Base-by-base conservation (phyloP, 2,797 vertebrate species). In the Pipistrellus kuhlii region DNA sequence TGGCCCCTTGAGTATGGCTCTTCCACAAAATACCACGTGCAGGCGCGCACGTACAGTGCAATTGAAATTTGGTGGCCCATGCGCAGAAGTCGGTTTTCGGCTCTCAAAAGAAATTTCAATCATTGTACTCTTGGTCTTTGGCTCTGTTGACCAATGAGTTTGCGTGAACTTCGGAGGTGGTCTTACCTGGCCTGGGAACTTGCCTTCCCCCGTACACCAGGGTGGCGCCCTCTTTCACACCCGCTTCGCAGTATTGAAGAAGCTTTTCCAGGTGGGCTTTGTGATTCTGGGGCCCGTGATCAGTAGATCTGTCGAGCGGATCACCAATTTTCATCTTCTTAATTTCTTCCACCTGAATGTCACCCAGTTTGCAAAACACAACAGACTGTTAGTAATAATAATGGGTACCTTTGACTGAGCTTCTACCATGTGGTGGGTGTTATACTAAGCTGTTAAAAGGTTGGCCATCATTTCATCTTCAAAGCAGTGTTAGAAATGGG, bases 241-340 rank as follows among this genome's bases (percentile, higher is more conserved):
- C 99, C 0, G 97, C 95, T 91, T 99, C 99, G 66, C 99, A 99
- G 96, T 99, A 99, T 51, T 99, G 99, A 96, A 99, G 96, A 96
- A 99, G 98, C 95, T 99, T 99, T 97, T 99, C 99, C 97, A 99
- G 69, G 94, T 99, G 99, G 38, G 99, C 99, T 97, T 99, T 99
- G 98, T 99, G 99, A 90, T 99, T 99, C 96, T 99, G 99, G 3
- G 99, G 99, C 9, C 99, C 99, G 0, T 99, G 99, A 93, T 99
- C 99, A 0, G 99, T 99, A 95, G 99, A 99, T 97, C 99, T 99
- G 93, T 99, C 99, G 85, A 99, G 98, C 0, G 99, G 99, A 92
- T 99, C 99, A 38, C 99, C 99, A 0, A 99, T 99, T 98, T 99
- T 99, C 99, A 99, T 99, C 98, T 99, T 99, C 96, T 99, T 99